These are phyloP conservation scores for Hemicentrotus pulcherrimus DNA, from an alignment of 35 echinoderm and acorn worm genomes.

Conservation along the genomic window DNA sequence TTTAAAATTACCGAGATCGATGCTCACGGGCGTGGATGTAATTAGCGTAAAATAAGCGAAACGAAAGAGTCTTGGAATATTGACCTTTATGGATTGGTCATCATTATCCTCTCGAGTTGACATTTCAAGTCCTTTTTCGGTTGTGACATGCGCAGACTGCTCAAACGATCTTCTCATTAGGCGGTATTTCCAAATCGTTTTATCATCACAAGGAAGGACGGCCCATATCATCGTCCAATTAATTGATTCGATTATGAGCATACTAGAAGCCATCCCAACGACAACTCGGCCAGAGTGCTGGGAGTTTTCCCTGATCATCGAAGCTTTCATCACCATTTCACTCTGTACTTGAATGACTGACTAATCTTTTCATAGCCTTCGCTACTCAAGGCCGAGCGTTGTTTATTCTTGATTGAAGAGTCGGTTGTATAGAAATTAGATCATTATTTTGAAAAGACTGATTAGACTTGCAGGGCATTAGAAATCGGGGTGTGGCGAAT, in stretches of 20 bases:
- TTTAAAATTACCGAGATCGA: background rate
- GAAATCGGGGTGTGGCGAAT: background rate
- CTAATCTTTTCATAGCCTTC: background rate
- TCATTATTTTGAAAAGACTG: background rate
- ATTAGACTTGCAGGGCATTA: background rate
- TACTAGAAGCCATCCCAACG: background rate
- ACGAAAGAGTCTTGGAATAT: background rate
- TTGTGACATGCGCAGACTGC: background rate
- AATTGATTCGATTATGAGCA: background rate
- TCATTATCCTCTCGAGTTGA: background rate
- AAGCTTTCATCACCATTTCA: background rate
- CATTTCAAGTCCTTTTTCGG: background rate
- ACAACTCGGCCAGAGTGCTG: background rate
- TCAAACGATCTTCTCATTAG: background rate
- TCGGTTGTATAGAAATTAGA: background rate
- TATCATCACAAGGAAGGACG: background rate
- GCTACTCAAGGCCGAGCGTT: background rate
- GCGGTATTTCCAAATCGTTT: background rate
- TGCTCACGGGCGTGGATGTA: background rate
- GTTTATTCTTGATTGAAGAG: background rate
- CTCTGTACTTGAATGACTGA: background rate
- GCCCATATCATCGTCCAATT: background rate
- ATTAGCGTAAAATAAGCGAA: slow-evolving; percentile 2
- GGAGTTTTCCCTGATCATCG: background rate
- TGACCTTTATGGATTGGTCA: background rate